phyloP scores from a whole-genome alignment of 2,888 invertebrate genomes.

The Pandemis heparana region DNA sequence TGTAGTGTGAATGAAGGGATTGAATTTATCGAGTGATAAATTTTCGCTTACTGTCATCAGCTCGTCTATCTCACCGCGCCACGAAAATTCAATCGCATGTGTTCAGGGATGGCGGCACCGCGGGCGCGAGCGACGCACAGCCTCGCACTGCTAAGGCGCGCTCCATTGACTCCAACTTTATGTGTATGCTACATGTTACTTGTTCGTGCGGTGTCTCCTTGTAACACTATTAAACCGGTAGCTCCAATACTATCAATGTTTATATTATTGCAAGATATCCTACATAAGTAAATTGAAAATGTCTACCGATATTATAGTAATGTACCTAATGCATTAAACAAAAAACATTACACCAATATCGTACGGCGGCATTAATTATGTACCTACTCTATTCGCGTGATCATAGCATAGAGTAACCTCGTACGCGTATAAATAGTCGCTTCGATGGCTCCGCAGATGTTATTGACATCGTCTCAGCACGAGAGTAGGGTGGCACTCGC shows the following conservation, averaged over 20 bases:
- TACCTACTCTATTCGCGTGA: slow-evolving; percentile 26
- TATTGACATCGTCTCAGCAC: slow-evolving; percentile 39
- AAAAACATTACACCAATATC: slow-evolving; percentile 16
- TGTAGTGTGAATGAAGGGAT: slow-evolving; percentile 26
- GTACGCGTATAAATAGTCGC: slow-evolving; percentile 36
- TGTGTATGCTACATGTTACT: slow-evolving; percentile 28
- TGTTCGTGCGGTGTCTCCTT: background rate
- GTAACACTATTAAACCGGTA: background rate
- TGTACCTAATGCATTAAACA: slow-evolving; percentile 3
- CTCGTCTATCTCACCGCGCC: slow-evolving; percentile 24
- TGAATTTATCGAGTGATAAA: slow-evolving; percentile 30
- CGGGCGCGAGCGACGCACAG: slow-evolving; percentile 10
- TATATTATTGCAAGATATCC: slow-evolving; percentile 7
- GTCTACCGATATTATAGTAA: slow-evolving; percentile 22
- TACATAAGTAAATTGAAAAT: slow-evolving; percentile 9
- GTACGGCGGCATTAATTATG: slow-evolving; percentile 19
- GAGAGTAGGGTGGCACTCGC: slow-evolving; percentile 30
- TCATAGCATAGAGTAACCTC: slow-evolving; percentile 25
- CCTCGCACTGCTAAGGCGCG: background rate
- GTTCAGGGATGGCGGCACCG: slow-evolving; percentile 21
- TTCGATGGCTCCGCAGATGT: slow-evolving; percentile 34
- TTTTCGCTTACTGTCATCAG: slow-evolving; percentile 21
- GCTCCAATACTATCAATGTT: background rate
- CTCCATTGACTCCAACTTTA: slow-evolving; percentile 23
- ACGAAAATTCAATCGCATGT: slow-evolving; percentile 30